A percentile compares a stretch with the other conserved stretches of the same genome.
These are phyloP conservation scores for Cheiracanthium punctorium DNA, from an alignment of 2,888 invertebrate genomes.

Conservation along the genomic window DNA sequence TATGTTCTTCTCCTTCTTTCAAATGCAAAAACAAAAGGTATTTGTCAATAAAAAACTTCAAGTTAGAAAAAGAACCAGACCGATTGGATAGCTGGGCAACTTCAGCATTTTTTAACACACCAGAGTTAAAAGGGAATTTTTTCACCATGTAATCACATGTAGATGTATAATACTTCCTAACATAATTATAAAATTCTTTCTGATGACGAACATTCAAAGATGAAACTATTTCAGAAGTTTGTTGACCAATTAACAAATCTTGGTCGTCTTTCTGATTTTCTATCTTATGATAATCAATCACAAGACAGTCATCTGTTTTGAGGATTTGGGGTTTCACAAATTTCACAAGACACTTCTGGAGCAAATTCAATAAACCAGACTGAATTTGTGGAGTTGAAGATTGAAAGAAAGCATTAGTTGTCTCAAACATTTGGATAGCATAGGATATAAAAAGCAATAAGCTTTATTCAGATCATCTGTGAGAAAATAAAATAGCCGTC, in stretches of 20 bases:
- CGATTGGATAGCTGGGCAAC: too few relatives aligned
- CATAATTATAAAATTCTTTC: neutral
- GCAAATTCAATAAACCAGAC: too few relatives aligned
- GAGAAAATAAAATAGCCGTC: neutral
- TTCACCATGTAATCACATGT: neutral
- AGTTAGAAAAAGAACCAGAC: too few relatives aligned
- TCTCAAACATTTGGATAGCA: neutral
- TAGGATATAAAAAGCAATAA: neutral
- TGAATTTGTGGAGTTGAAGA: neutral
- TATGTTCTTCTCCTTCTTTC: too few relatives aligned
- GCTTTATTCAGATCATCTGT: neutral
- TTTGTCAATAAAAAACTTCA: too few relatives aligned
- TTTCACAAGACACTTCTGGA: neutral
- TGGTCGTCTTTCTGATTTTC: neutral
- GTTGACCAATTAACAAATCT: neutral
- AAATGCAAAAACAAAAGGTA: too few relatives aligned
- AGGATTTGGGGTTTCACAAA: neutral
- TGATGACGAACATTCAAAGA: neutral
- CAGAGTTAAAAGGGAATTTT: neutral
- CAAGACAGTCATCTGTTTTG: neutral
- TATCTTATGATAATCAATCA: neutral
- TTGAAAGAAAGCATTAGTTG: neutral
- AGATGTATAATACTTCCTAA: constrained; percentile 1
- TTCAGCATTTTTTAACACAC: too few relatives aligned
- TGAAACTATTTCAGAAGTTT: neutral